phyloP scores from a whole-genome alignment of 2,888 invertebrate species.

The Drosophila ustulata region DNA sequence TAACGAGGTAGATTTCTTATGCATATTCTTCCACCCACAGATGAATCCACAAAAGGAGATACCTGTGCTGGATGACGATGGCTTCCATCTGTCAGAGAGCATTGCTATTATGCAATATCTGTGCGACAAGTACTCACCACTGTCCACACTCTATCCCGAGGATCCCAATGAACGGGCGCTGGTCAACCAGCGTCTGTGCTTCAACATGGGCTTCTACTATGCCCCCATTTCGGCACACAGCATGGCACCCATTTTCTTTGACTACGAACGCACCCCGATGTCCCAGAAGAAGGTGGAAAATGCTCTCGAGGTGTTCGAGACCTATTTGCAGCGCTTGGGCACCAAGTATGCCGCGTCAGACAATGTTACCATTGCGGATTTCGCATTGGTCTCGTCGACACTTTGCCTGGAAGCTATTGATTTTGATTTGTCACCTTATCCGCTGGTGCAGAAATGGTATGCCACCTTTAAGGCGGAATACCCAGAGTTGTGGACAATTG shows the following conservation, averaged over 20 bases:
- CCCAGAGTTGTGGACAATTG: constrained; percentile 90
- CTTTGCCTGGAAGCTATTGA: constrained; percentile 90
- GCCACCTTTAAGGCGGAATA: constrained; percentile 88
- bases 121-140: constrained; percentile 90
- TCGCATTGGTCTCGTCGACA: constrained; percentile 89
- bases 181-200: constrained; percentile 92
- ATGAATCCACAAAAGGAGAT: constrained; percentile 92
- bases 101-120: constrained; percentile 89
- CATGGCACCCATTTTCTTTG: constrained; percentile 92
- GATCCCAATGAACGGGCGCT: constrained; percentile 89
- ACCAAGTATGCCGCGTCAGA: constrained; percentile 89
- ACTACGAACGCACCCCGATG: constrained; percentile 88
- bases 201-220: constrained; percentile 92
- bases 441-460: constrained; percentile 89
- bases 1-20: not conserved
- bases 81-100: constrained; percentile 92
- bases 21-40: constrained; percentile 81
- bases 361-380: constrained; percentile 91
- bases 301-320: constrained; percentile 88
- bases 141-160: constrained; percentile 89
- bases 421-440: constrained; percentile 88
- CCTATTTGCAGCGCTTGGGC: constrained; percentile 87
- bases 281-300: constrained; percentile 89
- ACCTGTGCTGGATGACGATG: constrained; percentile 91
- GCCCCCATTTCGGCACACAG: constrained; percentile 86